A percentile compares a stretch with the other conserved stretches of the same genome.
phyloP scores from a whole-genome alignment of 2,113 vertebrate genomes.

The Cottus gobio region DNA sequence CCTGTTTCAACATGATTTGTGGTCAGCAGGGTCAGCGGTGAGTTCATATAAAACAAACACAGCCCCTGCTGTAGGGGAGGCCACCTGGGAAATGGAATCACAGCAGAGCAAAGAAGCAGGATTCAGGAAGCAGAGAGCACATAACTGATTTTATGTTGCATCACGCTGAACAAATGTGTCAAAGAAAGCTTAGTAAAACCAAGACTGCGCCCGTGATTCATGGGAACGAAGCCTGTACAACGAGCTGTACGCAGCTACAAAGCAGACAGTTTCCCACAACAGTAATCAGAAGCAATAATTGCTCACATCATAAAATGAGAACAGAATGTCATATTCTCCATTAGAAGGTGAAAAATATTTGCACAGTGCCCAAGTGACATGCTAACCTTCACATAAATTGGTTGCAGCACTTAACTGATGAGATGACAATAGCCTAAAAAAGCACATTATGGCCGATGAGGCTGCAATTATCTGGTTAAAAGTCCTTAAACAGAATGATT shows the following conservation, averaged over 20 bases:
- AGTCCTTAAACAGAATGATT: constrained; percentile 52
- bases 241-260: constrained; percentile 13
- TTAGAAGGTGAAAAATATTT: constrained; percentile 52
- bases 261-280: constrained; percentile 14
- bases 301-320: constrained; percentile 36
- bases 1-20: constrained; percentile 79
- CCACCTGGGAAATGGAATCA: constrained; percentile 69
- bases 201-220: constrained; percentile 30
- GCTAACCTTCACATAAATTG: constrained; percentile 55
- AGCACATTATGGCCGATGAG: constrained; percentile 46
- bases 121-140: constrained; percentile 47
- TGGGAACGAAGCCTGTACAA: constrained; percentile 5
- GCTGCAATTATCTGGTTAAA: constrained; percentile 63
- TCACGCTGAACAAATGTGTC: constrained; percentile 57
- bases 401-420: constrained; percentile 62
- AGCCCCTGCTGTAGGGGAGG: constrained; percentile 45
- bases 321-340: constrained; percentile 45
- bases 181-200: constrained; percentile 40
- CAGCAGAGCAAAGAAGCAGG: constrained; percentile 41
- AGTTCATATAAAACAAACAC: constrained; percentile 81
- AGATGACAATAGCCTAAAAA: constrained; percentile 61
- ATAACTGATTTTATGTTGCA: constrained; percentile 57
- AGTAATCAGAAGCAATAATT: constrained; percentile 22
- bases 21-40: constrained; percentile 74
- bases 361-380: constrained; percentile 43